A percentile compares a stretch with the other conserved stretches of the same genome.
Conservation (phyloP, 2,888 invertebrate species). For the Arrhopalites spinosus region DNA sequence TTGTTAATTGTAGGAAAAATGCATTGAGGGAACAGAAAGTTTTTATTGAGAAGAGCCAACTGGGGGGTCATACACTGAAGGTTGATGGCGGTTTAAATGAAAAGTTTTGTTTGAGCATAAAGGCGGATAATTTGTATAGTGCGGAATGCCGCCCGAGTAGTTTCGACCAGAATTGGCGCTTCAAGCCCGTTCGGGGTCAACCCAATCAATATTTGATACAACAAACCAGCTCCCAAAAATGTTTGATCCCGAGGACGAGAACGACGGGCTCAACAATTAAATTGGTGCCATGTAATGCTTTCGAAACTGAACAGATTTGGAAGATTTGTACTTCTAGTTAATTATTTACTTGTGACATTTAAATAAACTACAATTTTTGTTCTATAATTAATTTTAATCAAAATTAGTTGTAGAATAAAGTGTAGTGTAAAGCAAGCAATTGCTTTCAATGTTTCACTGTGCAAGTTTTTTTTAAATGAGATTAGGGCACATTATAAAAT, state of each 20-base stretch:
- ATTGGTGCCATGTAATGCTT: slow-evolving; percentile 47
- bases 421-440: too few relatives aligned
- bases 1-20: slow-evolving; percentile 39
- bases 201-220: slow-evolving; percentile 45
- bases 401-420: too few relatives aligned
- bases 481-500: too few relatives aligned
- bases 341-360: too few relatives aligned
- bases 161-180: slow-evolving; percentile 49
- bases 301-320: slow-evolving; percentile 54
- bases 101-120: slow-evolving; percentile 43
- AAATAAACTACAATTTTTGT: too few relatives aligned
- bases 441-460: too few relatives aligned
- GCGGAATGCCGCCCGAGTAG: slow-evolving; percentile 40
- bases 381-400: too few relatives aligned
- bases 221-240: slow-evolving; percentile 47
- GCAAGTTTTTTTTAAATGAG: too few relatives aligned
- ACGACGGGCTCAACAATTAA: slow-evolving; percentile 36
- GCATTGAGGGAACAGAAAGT: slow-evolving; percentile 45
- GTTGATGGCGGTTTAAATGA: slow-evolving; percentile 42
- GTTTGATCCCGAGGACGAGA: slow-evolving; percentile 43
- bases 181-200: slow-evolving; percentile 46
- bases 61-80: slow-evolving; percentile 35
- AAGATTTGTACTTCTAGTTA: slow-evolving; percentile 42
- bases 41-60: slow-evolving; percentile 30
- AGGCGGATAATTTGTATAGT: slow-evolving; percentile 33